Evolutionary conservation across 2,113 vertebrate species (phyloP).

Genomic region (Sceloporus undulatus): DNA sequence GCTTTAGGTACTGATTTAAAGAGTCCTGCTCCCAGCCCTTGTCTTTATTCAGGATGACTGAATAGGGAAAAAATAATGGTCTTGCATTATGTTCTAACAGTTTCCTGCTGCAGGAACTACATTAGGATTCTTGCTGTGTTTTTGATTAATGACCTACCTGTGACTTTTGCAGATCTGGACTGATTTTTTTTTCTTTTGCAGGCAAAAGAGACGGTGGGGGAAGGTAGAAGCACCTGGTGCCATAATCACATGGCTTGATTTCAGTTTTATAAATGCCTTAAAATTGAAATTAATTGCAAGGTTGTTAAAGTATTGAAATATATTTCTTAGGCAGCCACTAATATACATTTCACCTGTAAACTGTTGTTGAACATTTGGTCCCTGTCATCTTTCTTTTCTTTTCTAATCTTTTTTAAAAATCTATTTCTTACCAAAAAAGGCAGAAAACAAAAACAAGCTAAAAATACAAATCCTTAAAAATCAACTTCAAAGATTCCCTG

Average conservation of each 20-base stretch:
- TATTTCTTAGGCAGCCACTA: constrained; percentile 27
- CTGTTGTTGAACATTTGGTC: constrained; percentile 2
- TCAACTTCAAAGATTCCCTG: not conserved
- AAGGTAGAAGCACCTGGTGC: constrained; percentile 42
- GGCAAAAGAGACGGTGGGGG: constrained; percentile 34
- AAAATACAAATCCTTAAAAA: too few relatives aligned
- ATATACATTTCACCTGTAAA: not conserved
- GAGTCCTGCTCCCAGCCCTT: not conserved
- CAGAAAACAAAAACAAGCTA: too few relatives aligned
- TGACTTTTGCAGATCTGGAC: constrained; percentile 44
- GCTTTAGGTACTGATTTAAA: constrained; percentile 48
- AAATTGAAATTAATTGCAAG: constrained; percentile 55
- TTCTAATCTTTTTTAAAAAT: too few relatives aligned
- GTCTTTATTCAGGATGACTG: constrained; percentile 45
- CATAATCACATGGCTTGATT: constrained; percentile 17
- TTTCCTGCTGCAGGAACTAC: constrained; percentile 60
- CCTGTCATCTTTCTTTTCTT: not conserved
- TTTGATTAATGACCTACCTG: constrained; percentile 71
- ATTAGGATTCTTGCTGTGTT: constrained; percentile 49
- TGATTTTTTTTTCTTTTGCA: constrained; percentile 50
- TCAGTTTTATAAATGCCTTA: constrained; percentile 57
- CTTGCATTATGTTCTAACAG: constrained; percentile 30
- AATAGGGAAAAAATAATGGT: constrained; percentile 49
- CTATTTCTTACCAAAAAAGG: too few relatives aligned
- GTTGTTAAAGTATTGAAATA: constrained; percentile 7